Base-by-base conservation (phyloP, 2,797 vertebrate species). In the Atherinosoma microstoma region DNA sequence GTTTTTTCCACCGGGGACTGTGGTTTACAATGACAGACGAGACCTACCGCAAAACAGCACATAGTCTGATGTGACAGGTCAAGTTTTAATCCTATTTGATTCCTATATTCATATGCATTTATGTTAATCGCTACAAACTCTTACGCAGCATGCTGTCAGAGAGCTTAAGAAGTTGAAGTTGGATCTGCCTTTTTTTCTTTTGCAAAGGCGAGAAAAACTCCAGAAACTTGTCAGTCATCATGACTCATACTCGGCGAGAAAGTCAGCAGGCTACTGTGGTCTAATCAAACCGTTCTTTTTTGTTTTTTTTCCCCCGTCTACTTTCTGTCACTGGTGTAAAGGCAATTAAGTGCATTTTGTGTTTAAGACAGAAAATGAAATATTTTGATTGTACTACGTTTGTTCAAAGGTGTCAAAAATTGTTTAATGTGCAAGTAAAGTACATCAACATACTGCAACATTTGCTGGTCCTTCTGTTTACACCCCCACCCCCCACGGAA, bases 21-120 rank as follows among this genome's bases (percentile, higher is more conserved):
- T 95, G 6, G 89, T 96, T 73, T 96, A 96, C 74, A 95, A 88
- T 68, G 94, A 95, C 6, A 92, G 86, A 72, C 93, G 91, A 0
- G 96, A 98, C 51, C 70, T 95, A 60, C 92, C 97, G 30, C 96
- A 95, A 2, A 95, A 94, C 84, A 92, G 88, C 84, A 93, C 96
- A 0, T 94, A 90, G 59, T 29, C 11, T 27, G 0, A 47, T 32
- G 22, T 3, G 8, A 3, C 7, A 11, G 3, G 15, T 29, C 11
- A 4, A 0, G 22, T 10, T 56, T 18, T 8, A 32, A 53, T 30
- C 6, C 1, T 36, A 5, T 36, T 24, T 36, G 4, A 69, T 45
- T 49, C 18, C 29, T 58, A 35, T 57, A 8, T 54, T 58, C 34
- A 8, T 45, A 30, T 32, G 42, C 22, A 12, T 61, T 24, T 49